Percentiles rank a stretch among this genome's conserved stretches.
These are phyloP conservation scores for Brachymystax lenok DNA, from an alignment of 2,797 vertebrate species.

Conservation along the genomic window DNA sequence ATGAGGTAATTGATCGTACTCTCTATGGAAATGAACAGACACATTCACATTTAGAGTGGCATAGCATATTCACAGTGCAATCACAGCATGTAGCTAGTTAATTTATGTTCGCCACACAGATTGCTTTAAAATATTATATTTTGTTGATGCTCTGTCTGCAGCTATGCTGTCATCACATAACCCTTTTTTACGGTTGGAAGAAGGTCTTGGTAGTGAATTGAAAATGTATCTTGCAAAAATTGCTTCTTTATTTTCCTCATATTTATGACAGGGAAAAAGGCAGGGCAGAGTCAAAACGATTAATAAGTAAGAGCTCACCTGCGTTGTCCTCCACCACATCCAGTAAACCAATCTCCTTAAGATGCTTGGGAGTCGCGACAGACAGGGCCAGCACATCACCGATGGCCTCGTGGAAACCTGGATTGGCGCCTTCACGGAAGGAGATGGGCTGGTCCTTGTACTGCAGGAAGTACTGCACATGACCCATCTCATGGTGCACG, in stretches of 20 bases:
- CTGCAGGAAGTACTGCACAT: slow-evolving; percentile 96
- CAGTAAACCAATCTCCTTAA: slow-evolving; percentile 88
- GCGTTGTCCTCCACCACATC: slow-evolving; percentile 77
- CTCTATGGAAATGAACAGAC: slow-evolving; percentile 69
- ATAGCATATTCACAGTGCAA: neutral
- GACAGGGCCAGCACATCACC: slow-evolving; percentile 95
- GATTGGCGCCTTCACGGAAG: slow-evolving; percentile 94
- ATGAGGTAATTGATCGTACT: slow-evolving; percentile 96
- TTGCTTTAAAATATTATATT: neutral
- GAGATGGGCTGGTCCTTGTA: slow-evolving; percentile 89
- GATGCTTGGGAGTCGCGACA: slow-evolving; percentile 91
- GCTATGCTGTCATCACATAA: neutral
- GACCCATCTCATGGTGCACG: slow-evolving; percentile 96
- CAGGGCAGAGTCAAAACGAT: neutral
- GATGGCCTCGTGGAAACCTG: slow-evolving; percentile 95
- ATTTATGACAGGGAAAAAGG: neutral
- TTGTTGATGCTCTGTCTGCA: neutral
- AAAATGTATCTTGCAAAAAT: neutral
- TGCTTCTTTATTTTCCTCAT: neutral
- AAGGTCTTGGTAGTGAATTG: neutral
- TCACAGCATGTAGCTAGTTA: neutral
- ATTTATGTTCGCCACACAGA: neutral
- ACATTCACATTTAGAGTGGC: neutral
- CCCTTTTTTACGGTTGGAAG: neutral
- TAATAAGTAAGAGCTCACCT: slow-evolving; percentile 67